These are phyloP conservation scores for Lepidurus arcticus DNA, from an alignment of 1,140 invertebrate species.

Conservation along the genomic window DNA sequence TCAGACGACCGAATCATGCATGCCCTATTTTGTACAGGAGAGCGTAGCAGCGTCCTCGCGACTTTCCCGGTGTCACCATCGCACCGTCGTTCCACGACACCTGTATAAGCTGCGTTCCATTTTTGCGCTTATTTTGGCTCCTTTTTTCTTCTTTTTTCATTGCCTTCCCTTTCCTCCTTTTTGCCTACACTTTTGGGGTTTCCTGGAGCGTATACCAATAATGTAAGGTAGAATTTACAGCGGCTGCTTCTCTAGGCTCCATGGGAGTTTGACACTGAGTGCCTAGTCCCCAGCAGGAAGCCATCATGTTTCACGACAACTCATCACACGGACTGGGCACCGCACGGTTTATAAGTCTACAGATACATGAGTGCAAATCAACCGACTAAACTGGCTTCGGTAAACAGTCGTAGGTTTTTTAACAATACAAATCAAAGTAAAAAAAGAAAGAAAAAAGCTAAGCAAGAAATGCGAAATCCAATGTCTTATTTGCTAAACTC, in stretches of 20 bases:
- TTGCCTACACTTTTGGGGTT: neutral
- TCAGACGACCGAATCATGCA: too few species aligned
- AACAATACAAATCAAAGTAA: neutral
- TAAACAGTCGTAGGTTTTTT: neutral
- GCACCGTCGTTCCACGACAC: too few species aligned
- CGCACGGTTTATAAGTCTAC: neutral
- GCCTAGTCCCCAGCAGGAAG: slow-evolving; percentile 6
- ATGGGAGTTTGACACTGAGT: slow-evolving; percentile 15
- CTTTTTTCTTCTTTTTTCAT: neutral
- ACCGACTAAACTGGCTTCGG: neutral
- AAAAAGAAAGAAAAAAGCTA: neutral
- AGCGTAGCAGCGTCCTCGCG: too few species aligned
- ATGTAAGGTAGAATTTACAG: slow-evolving; percentile 1
- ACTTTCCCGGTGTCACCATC: too few species aligned
- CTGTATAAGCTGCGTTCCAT: too few species aligned
- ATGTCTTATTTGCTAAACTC: neutral
- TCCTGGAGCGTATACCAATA: neutral
- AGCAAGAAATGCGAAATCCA: neutral
- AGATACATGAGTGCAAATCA: slow-evolving; percentile 3
- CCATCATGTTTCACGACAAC: slow-evolving; percentile 21
- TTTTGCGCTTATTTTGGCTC: too few species aligned
- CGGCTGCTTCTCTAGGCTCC: slow-evolving; percentile 1
- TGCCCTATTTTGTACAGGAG: too few species aligned
- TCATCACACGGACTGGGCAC: slow-evolving; percentile 8
- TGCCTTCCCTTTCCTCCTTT: neutral